Conservation (phyloP, 2,888 invertebrate genomes). For the Pteria penguin region DNA sequence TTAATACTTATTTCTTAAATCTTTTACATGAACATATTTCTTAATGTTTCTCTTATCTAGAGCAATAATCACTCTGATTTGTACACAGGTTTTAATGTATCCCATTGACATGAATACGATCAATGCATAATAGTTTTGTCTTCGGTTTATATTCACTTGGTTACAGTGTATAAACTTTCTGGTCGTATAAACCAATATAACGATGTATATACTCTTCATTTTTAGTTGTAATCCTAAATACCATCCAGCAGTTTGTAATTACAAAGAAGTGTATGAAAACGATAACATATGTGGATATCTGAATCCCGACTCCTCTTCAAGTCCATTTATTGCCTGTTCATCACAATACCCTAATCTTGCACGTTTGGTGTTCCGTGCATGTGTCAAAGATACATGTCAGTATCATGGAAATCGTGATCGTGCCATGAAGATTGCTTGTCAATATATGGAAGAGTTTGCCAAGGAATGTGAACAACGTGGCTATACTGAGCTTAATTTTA, state of each 20-base stretch:
- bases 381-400: conserved; percentile 22
- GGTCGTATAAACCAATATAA: too few species aligned
- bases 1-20: too few species aligned
- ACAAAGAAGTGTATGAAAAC: background rate
- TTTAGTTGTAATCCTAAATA: too few species aligned
- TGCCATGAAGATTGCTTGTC: background rate
- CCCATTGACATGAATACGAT: too few species aligned
- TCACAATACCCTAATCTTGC: conserved; percentile 28
- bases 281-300: conserved; percentile 17
- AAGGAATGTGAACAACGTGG: conserved; percentile 31
- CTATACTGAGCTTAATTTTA: background rate
- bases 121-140: too few species aligned
- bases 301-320: background rate
- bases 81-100: too few species aligned
- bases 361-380: conserved; percentile 7
- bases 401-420: background rate
- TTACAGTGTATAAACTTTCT: too few species aligned
- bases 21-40: too few species aligned
- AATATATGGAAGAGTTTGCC: conserved; percentile 23
- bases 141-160: too few species aligned
- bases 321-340: conserved; percentile 27
- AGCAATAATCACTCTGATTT: too few species aligned
- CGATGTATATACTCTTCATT: too few species aligned
- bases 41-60: too few species aligned
- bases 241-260: background rate